Evolutionary conservation across 1,140 invertebrate genomes (phyloP).

Genomic region (Caenorhabditis brenneri): DNA sequence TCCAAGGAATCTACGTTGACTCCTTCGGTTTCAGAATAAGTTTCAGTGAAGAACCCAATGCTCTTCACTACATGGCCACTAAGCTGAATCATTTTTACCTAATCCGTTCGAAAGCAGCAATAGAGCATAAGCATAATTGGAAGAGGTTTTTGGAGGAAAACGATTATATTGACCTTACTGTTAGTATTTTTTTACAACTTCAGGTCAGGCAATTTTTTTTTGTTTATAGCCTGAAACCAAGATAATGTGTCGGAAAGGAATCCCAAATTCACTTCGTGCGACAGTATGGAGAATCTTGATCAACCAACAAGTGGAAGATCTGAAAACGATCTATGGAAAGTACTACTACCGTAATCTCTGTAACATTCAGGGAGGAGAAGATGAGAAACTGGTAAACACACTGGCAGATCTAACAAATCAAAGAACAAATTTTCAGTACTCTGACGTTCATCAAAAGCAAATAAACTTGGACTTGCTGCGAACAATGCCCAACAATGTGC

Average conservation of each 20-base stretch:
- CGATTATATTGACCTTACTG: slow-evolving; percentile 28
- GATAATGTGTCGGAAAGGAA: slow-evolving; percentile 72
- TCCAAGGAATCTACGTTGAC: slow-evolving; percentile 73
- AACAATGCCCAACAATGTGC: slow-evolving; percentile 74
- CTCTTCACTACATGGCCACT: slow-evolving; percentile 75
- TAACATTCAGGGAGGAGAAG: slow-evolving; percentile 66
- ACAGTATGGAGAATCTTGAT: slow-evolving; percentile 74
- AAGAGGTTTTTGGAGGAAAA: slow-evolving; percentile 40
- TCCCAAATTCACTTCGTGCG: slow-evolving; percentile 72
- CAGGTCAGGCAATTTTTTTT: neutral
- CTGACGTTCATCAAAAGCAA: slow-evolving; percentile 73
- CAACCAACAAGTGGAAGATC: slow-evolving; percentile 71
- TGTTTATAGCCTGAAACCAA: slow-evolving; percentile 73
- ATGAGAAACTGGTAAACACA: neutral
- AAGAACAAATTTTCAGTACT: slow-evolving; percentile 67
- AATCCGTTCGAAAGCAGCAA: slow-evolving; percentile 64
- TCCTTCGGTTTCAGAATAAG: slow-evolving; percentile 74
- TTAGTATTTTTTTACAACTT: neutral
- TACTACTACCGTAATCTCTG: slow-evolving; percentile 74
- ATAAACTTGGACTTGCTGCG: slow-evolving; percentile 74
- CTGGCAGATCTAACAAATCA: neutral
- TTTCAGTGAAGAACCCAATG: slow-evolving; percentile 71
- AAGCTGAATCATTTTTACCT: slow-evolving; percentile 73
- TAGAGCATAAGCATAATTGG: slow-evolving; percentile 39
- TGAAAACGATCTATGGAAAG: slow-evolving; percentile 72